These are phyloP conservation scores for Lepidurus packardi DNA, from an alignment of 1,140 invertebrate genomes.

Conservation along the genomic window DNA sequence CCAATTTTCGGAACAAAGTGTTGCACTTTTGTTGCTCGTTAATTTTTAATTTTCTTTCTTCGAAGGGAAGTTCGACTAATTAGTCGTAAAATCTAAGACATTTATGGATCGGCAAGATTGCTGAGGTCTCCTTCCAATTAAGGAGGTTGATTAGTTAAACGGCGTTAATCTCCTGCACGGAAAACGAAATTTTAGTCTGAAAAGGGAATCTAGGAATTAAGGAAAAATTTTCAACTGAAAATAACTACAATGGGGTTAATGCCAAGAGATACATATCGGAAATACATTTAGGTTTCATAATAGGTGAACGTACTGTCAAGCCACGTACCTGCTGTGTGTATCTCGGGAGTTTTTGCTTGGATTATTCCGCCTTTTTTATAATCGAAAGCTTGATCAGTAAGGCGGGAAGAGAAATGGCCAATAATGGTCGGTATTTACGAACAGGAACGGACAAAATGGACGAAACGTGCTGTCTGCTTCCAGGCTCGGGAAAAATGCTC, in stretches of 20 bases:
- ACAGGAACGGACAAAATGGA: neutral
- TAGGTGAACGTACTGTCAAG: neutral
- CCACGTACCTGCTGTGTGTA: neutral
- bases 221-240: neutral
- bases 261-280: neutral
- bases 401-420: neutral
- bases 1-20: too few species aligned
- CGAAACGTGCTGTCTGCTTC: neutral
- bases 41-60: too few species aligned
- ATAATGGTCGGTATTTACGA: conserved; percentile 11
- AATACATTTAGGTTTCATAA: neutral
- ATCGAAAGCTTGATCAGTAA: conserved; percentile 11
- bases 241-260: neutral
- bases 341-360: neutral
- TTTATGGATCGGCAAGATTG: too few species aligned
- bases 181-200: too few species aligned
- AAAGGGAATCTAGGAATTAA: too few species aligned
- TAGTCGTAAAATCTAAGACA: too few species aligned
- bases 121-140: too few species aligned
- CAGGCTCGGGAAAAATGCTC: neutral
- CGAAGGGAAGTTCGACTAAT: too few species aligned
- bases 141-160: too few species aligned
- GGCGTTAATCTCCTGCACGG: too few species aligned
- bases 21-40: too few species aligned
- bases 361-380: neutral